Percentiles rank a stretch among this genome's conserved stretches.
Evolutionary conservation across 2,113 vertebrate genomes (phyloP).

Genomic region (Neodon shergylaensis): DNA sequence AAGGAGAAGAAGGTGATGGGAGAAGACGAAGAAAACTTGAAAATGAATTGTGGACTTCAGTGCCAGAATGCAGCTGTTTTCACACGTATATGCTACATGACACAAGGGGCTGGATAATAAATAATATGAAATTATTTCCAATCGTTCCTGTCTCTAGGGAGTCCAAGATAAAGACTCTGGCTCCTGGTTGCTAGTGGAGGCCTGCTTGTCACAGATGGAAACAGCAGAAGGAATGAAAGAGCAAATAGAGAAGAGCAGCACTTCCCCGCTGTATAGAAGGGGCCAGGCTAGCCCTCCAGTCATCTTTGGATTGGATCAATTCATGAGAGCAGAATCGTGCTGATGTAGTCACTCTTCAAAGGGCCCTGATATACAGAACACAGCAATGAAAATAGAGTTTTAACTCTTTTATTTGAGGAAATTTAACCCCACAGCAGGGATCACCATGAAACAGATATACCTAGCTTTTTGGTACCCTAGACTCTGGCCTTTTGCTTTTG

Average conservation of each 20-base stretch:
- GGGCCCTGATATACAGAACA: too few relatives aligned
- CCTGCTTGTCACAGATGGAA: neutral
- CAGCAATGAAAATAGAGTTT: neutral
- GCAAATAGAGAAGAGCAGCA: neutral
- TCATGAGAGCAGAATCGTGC: neutral
- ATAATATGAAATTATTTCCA: neutral
- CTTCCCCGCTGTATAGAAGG: neutral
- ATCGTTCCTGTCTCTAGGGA: too few relatives aligned
- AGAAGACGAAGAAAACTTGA: neutral
- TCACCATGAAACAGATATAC: rapidly evolving
- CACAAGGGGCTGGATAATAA: neutral
- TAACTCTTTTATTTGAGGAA: neutral
- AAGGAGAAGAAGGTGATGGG: neutral
- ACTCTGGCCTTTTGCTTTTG: neutral
- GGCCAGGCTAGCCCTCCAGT: neutral
- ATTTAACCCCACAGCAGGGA: neutral
- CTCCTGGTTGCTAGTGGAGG: neutral
- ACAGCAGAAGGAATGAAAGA: neutral
- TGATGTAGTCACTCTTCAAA: neutral
- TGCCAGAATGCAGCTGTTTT: neutral
- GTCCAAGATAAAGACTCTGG: neutral
- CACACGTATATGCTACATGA: neutral
- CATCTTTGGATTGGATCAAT: too few relatives aligned
- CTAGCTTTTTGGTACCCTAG: neutral
- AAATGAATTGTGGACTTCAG: neutral